Conservation (phyloP, 2,797 vertebrate genomes). For the Heliangelus exortis region DNA sequence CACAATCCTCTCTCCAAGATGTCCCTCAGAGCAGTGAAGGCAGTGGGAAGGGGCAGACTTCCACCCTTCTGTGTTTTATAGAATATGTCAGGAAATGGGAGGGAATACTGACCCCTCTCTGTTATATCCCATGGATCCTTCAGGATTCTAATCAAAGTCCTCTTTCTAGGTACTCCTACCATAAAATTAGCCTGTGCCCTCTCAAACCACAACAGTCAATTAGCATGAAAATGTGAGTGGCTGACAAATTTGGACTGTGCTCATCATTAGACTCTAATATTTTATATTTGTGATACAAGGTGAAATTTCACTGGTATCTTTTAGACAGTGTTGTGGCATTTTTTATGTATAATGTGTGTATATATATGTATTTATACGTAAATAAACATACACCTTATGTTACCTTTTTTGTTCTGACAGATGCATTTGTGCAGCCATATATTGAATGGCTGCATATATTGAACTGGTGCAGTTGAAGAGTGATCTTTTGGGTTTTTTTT, state of each 20-base stretch:
- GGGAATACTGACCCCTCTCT: too few relatives aligned
- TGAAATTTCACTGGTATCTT: background rate
- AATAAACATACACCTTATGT: background rate
- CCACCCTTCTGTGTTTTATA: too few relatives aligned
- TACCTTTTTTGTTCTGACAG: background rate
- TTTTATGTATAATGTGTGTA: background rate
- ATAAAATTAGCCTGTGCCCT: too few relatives aligned
- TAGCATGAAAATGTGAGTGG: background rate
- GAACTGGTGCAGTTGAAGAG: background rate
- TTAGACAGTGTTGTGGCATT: background rate
- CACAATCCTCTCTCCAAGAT: too few relatives aligned
- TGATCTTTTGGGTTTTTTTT: background rate
- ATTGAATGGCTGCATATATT: too few relatives aligned
- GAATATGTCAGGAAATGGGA: too few relatives aligned
- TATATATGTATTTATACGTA: background rate
- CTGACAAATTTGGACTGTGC: background rate
- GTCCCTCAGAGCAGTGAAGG: too few relatives aligned
- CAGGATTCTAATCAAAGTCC: too few relatives aligned
- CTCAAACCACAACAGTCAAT: too few relatives aligned
- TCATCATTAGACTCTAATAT: background rate
- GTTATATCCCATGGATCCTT: too few relatives aligned
- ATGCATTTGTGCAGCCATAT: background rate
- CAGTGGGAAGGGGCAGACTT: too few relatives aligned
- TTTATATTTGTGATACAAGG: background rate
- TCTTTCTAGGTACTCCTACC: too few relatives aligned